phyloP scores from a whole-genome alignment of 92 coral and sea anemone genomes.

The Phymanthus crucifer region DNA sequence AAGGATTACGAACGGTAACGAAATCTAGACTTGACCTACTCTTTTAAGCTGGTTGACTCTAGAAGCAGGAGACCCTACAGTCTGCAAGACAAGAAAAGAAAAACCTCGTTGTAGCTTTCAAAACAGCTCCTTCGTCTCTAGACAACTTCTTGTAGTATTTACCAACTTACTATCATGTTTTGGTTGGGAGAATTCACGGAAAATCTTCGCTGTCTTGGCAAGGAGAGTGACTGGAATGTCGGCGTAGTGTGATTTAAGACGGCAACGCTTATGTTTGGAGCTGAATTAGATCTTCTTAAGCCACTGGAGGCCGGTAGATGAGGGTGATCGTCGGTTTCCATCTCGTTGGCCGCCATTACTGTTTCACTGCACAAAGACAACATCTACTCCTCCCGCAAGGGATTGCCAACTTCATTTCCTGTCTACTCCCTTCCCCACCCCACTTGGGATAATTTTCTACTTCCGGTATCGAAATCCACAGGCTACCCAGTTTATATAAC shows the following conservation, averaged over 20 bases:
- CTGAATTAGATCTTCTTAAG: constrained; percentile 96
- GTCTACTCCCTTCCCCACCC: constrained; percentile 50
- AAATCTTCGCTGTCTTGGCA: constrained; percentile 91
- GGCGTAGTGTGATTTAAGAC: constrained; percentile 75
- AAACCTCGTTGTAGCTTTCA: constrained; percentile 2
- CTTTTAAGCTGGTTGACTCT: constrained; percentile 85
- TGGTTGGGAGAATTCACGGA: constrained; percentile 57
- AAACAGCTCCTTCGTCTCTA: background rate
- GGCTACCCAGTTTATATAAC: constrained; percentile 4
- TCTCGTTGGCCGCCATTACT: constrained; percentile 94
- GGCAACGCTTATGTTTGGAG: constrained; percentile 98
- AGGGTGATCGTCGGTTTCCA: constrained; percentile 95
- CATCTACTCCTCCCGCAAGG: constrained; percentile 85
- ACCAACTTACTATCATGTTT: constrained; percentile 15
- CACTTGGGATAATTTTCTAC: background rate
- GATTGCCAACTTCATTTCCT: constrained; percentile 69
- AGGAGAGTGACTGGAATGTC: constrained; percentile 66
- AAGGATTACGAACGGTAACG: background rate
- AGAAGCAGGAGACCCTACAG: constrained; percentile 93
- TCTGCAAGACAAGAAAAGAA: constrained; percentile 20
- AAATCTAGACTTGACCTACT: constrained; percentile 36
- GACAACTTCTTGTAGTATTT: background rate
- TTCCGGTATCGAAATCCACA: constrained; percentile 14
- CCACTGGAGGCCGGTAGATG: constrained; percentile 83
- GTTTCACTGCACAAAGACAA: constrained; percentile 56